A percentile compares a stretch with the other conserved stretches of the same genome.
Evolutionary conservation across 2,113 vertebrate genomes (phyloP).

Genomic region (human (Homo sapiens)): GRCh38 chr9:114721501-114722000

Average conservation of each 20-base stretch:
- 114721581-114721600: neutral
- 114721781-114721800: neutral
- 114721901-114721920: neutral
- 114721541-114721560: neutral
- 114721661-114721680: too few species aligned
- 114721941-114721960: rapidly evolving
- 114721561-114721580: neutral
- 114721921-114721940: rapidly evolving
- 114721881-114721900: too few species aligned
- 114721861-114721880: neutral
- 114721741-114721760: neutral
- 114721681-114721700: neutral
- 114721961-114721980: neutral
- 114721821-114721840: neutral
- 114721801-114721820: neutral
- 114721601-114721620: neutral
- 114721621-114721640: too few species aligned
- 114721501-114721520: neutral
- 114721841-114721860: neutral
- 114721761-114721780: neutral
- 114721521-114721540: neutral
- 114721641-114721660: neutral
- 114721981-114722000: neutral
- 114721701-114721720: neutral
- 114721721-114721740: too few species aligned